Base-by-base conservation (phyloP, 1,140 invertebrate species). In the Trypoxylus dichotomus region DNA sequence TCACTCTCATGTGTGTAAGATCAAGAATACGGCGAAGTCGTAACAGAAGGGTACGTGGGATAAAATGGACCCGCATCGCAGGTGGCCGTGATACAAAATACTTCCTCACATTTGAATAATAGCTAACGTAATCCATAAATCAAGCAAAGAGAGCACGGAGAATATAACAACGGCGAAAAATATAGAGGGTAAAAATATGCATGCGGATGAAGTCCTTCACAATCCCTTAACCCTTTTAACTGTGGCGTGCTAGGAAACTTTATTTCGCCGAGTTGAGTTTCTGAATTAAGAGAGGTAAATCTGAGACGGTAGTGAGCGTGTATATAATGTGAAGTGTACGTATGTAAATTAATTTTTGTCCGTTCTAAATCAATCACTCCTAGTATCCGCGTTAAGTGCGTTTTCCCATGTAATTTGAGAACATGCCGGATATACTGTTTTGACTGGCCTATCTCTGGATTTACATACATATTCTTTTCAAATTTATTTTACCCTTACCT, bases 61-160 rank as follows among this genome's bases (percentile, higher is more conserved):
- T 68, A 76, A 42, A 54, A 68, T 68, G 75, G 47, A 73, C 78
- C 78, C 58, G 47, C 78, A 47, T 75, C 78, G 78, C 78, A 79
- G 78, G 78, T 79, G 78, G 78, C 43, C 78, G 21, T 60, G 75
- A 79, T 76, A 76, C 75, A 54, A 79, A 79, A 76, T 76, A 76
- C 78, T 79, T 79, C 78, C 74, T 79, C 43, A 76, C 43, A 78
- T 78, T 76, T 79, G 58, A 73, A 76, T 79, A 79, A 79, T 75
- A 58, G 73, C 74, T 21, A 76, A 79, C 78, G 47, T 75, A 78
- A 73, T 73, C 74, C 78, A 79, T 79, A 79, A 79, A 79, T 79
- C 74, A 79, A 76, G 32, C 74, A 15, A 79, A 76, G 41, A 68
- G 60, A 68, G 60, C 60, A 13, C 19, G 78, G 76, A 73, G 74